phyloP scores from a whole-genome alignment of 2,888 invertebrate genomes.

The Machimus atricapillus region DNA sequence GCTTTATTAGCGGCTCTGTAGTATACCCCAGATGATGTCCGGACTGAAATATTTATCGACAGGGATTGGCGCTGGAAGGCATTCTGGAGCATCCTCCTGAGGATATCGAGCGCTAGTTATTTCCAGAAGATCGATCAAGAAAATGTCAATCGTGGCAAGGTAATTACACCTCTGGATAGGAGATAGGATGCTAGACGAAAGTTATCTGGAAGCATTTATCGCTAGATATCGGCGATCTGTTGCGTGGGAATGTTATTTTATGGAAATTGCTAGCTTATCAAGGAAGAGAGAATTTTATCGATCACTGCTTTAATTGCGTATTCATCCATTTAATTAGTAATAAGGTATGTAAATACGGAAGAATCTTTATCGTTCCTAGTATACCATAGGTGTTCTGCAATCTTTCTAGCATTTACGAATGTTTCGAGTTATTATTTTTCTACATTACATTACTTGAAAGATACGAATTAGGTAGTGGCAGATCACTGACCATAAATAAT shows the following conservation, averaged over 20 bases:
- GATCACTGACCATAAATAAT: not conserved
- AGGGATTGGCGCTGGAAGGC: not conserved
- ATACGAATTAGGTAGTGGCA: not conserved
- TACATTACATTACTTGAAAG: not conserved
- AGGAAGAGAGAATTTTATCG: not conserved
- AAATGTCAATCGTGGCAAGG: not conserved
- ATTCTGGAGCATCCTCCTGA: not conserved
- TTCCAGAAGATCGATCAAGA: not conserved
- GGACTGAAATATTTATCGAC: not conserved
- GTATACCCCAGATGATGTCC: not conserved
- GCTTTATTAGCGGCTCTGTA: not conserved
- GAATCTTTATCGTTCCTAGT: not conserved
- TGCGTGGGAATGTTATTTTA: not conserved
- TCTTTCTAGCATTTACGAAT: not conserved
- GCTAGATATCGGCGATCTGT: not conserved
- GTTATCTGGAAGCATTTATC: not conserved
- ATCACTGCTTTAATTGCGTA: not conserved
- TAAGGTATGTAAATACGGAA: not conserved
- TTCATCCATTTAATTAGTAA: not conserved
- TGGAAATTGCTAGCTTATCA: not conserved
- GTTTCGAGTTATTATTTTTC: not conserved
- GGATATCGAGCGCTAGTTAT: not conserved
- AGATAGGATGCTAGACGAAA: not conserved
- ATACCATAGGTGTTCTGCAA: not conserved
- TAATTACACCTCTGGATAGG: not conserved